Evolutionary conservation across 1,140 invertebrate genomes (phyloP).

Genomic region (Scaptomyza hsui): DNA sequence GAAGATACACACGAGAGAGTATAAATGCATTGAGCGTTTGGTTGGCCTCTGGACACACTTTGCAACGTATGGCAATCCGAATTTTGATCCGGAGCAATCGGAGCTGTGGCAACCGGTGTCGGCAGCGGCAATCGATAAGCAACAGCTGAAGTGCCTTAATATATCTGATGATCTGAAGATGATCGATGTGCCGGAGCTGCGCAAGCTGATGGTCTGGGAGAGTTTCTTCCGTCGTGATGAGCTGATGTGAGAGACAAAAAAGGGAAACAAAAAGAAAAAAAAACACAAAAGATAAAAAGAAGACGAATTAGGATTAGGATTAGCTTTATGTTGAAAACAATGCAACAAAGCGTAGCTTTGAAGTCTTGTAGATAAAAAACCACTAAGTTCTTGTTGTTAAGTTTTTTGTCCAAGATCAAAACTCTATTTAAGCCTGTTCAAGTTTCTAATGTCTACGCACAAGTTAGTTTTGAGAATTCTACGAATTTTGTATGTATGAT

Average conservation of each 20-base stretch:
- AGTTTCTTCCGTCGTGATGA: conserved; percentile 75
- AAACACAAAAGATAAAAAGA: neutral
- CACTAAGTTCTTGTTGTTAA: conserved; percentile 55
- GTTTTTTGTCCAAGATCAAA: conserved; percentile 55
- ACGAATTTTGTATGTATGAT: conserved; percentile 28
- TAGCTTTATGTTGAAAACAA: conserved; percentile 72
- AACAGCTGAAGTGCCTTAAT: conserved; percentile 84
- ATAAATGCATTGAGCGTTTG: conserved; percentile 81
- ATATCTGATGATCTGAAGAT: conserved; percentile 83
- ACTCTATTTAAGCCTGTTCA: conserved; percentile 59
- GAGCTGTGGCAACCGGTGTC: conserved; percentile 73
- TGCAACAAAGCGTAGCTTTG: conserved; percentile 70
- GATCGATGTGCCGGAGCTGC: conserved; percentile 83
- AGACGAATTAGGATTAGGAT: conserved; percentile 19
- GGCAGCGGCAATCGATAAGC: conserved; percentile 59
- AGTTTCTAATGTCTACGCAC: conserved; percentile 32
- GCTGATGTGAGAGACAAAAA: conserved; percentile 71
- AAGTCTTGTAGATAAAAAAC: conserved; percentile 24
- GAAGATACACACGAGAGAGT: conserved; percentile 79
- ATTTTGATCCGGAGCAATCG: conserved; percentile 72
- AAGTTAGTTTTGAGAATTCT: conserved; percentile 10
- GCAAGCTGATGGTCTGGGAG: conserved; percentile 84
- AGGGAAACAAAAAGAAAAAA: neutral
- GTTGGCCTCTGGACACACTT: conserved; percentile 84
- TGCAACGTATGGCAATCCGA: conserved; percentile 83